A percentile compares a stretch with the other conserved stretches of the same genome.
phyloP scores from a whole-genome alignment of 1,140 invertebrate species.

The Drosophila trapezifrons region DNA sequence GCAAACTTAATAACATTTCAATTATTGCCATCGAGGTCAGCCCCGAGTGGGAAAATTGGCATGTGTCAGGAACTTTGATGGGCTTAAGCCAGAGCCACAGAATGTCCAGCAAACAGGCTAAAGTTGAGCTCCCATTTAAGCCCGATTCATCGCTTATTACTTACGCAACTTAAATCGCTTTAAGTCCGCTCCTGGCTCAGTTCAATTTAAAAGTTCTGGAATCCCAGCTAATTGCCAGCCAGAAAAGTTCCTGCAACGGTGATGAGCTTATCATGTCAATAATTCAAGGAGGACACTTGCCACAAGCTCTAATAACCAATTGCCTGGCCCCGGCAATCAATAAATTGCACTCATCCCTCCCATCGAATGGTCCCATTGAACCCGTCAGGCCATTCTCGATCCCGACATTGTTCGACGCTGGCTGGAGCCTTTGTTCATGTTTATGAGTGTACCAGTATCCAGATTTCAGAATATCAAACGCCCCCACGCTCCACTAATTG shows the following conservation, averaged over 20 bases:
- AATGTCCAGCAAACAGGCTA: neutral
- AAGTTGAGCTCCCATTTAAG: slow-evolving; percentile 5
- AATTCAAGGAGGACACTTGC: slow-evolving; percentile 26
- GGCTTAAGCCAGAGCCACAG: neutral
- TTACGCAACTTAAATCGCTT: slow-evolving; percentile 13
- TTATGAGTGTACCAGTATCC: slow-evolving; percentile 23
- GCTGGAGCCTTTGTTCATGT: slow-evolving; percentile 32
- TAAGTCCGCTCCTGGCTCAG: neutral
- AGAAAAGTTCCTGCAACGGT: neutral
- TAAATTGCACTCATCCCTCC: slow-evolving; percentile 29
- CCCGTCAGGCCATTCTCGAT: neutral
- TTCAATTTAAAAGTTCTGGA: slow-evolving; percentile 27
- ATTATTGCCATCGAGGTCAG: neutral
- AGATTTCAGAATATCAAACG: neutral
- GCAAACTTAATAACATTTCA: neutral
- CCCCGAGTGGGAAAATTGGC: slow-evolving; percentile 1
- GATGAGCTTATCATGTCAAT: slow-evolving; percentile 33
- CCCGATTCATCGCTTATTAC: neutral
- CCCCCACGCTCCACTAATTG: slow-evolving; percentile 22
- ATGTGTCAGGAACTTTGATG: slow-evolving; percentile 12
- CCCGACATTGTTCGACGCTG: slow-evolving; percentile 13
- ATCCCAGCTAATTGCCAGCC: slow-evolving; percentile 17
- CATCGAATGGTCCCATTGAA: neutral
- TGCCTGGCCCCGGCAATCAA: slow-evolving; percentile 18
- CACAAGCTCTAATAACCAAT: slow-evolving; percentile 34